Conservation (phyloP, 1,140 invertebrate genomes). For the Achatina immaculata region DNA sequence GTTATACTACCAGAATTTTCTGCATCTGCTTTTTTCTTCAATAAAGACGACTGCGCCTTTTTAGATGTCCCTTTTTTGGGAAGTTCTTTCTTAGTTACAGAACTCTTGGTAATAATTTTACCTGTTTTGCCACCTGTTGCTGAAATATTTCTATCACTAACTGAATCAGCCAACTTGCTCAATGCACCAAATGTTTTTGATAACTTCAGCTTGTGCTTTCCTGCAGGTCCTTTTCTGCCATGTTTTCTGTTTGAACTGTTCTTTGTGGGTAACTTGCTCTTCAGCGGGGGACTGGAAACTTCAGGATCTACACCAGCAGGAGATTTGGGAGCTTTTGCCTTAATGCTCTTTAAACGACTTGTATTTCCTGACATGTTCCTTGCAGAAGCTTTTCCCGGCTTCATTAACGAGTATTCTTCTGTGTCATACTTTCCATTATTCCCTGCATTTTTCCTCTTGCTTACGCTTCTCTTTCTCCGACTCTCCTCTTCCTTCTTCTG, state of each 20-base stretch:
- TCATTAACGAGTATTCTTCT: slow-evolving; percentile 25
- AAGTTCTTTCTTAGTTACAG: neutral
- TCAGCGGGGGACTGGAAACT: neutral
- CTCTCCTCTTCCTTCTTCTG: neutral
- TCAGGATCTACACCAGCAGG: neutral
- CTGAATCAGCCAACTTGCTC: neutral
- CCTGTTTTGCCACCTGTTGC: neutral
- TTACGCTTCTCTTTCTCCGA: slow-evolving; percentile 7
- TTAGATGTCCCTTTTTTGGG: neutral
- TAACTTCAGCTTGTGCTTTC: slow-evolving; percentile 30
- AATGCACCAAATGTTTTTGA: slow-evolving; percentile 28
- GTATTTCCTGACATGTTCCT: neutral
- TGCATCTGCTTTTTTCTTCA: neutral
- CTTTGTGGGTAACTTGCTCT: neutral
- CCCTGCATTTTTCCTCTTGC: slow-evolving; percentile 37
- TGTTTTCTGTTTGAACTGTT: neutral
- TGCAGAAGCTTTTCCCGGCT: neutral
- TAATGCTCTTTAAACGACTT: neutral
- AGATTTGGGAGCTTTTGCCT: slow-evolving; percentile 1
- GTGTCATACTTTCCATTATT: slow-evolving; percentile 36
- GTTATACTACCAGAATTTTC: neutral
- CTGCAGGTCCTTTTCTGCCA: neutral
- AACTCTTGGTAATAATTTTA: neutral
- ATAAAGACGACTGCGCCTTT: neutral
- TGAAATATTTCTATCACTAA: neutral